These are phyloP conservation scores for Charaxes varanes DNA, from an alignment of 1,140 invertebrate genomes.

Conservation along the genomic window DNA sequence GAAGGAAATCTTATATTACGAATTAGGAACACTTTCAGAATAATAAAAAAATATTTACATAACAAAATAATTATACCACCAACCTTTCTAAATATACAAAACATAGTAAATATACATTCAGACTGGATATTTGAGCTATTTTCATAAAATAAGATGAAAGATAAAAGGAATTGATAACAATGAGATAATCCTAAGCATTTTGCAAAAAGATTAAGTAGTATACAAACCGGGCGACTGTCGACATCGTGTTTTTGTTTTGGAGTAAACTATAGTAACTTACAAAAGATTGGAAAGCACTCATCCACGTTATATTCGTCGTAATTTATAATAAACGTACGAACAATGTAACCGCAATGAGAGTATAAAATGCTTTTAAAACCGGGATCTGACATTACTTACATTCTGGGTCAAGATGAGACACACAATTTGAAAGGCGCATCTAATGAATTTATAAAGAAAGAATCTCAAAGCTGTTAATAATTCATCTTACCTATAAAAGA, in stretches of 20 bases:
- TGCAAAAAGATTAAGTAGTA: conserved; percentile 32
- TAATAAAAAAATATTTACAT: conserved; percentile 6
- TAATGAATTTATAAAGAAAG: conserved; percentile 9
- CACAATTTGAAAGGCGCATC: conserved; percentile 17
- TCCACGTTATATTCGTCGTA: background rate
- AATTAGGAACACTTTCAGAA: too few species aligned
- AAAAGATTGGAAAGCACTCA: conserved; percentile 5
- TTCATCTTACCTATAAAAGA: conserved; percentile 54
- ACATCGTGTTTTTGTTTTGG: conserved; percentile 32
- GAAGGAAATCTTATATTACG: too few species aligned
- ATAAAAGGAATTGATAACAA: conserved; percentile 61
- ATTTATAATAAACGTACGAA: conserved; percentile 9
- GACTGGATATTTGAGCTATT: conserved; percentile 31
- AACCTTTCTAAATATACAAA: conserved; percentile 64
- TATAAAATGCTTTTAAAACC: conserved; percentile 50
- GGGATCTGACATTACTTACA: conserved; percentile 62
- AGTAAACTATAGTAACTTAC: conserved; percentile 3
- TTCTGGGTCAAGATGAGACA: conserved; percentile 62
- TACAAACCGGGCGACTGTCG: conserved; percentile 34
- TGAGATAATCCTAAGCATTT: conserved; percentile 54
- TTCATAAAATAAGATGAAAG: conserved; percentile 46
- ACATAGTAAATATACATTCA: conserved; percentile 34
- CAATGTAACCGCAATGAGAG: conserved; percentile 7
- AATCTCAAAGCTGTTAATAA: conserved; percentile 13
- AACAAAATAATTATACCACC: conserved; percentile 31